Conservation (phyloP, 1,140 invertebrate genomes). For the Oreohelix idahoensis region DNA sequence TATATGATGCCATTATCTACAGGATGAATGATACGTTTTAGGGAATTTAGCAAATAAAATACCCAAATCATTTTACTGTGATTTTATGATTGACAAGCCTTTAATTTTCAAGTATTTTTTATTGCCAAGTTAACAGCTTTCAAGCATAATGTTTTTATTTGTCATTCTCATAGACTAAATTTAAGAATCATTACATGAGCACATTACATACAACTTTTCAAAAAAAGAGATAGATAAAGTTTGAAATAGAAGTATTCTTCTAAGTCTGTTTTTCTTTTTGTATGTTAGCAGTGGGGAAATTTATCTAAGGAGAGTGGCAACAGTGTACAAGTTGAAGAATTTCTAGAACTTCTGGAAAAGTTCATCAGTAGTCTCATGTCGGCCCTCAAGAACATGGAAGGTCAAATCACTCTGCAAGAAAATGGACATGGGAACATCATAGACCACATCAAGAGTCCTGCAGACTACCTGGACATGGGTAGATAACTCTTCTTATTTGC, state of each 20-base stretch:
- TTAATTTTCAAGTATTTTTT: too few species aligned
- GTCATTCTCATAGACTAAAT: too few species aligned
- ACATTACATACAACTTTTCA: too few species aligned
- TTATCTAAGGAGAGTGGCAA: constrained; percentile 56
- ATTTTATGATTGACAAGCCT: too few species aligned
- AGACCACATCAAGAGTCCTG: constrained; percentile 65
- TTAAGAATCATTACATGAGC: too few species aligned
- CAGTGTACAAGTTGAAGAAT: constrained; percentile 68
- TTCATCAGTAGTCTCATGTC: constrained; percentile 69
- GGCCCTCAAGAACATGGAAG: constrained; percentile 70
- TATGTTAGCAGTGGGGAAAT: constrained; percentile 60
- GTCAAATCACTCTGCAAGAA: constrained; percentile 70
- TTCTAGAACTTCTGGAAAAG: constrained; percentile 71
- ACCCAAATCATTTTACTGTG: too few species aligned
- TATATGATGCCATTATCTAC: too few species aligned
- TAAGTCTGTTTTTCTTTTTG: constrained; percentile 15
- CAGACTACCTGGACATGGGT: constrained; percentile 71
- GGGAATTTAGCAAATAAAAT: too few species aligned
- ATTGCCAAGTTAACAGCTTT: too few species aligned
- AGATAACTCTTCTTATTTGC: constrained; percentile 23
- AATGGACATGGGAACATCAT: constrained; percentile 65
- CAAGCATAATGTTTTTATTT: too few species aligned
- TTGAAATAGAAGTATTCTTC: neutral
- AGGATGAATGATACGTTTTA: too few species aligned
- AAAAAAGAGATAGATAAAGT: neutral